Evolutionary conservation across 2,113 vertebrate genomes (phyloP).

Genomic region (Corvus hawaiiensis): DNA sequence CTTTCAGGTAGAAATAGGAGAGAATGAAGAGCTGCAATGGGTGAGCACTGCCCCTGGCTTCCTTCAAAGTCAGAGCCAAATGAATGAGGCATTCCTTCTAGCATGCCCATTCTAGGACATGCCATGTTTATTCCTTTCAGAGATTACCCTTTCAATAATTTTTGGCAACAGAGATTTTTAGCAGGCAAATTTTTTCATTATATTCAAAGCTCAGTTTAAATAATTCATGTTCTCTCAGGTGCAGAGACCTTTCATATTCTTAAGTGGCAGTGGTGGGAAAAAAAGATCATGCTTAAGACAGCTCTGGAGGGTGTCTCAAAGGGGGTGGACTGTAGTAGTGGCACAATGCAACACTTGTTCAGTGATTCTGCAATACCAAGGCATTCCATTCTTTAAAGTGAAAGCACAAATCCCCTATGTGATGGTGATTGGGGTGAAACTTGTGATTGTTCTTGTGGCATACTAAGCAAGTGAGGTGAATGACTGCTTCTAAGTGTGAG

Average conservation of each 20-base stretch:
- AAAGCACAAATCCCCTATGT: not conserved
- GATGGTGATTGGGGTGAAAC: not conserved
- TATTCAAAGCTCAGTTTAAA: not conserved
- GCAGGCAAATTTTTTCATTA: not conserved
- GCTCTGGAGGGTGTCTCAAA: not conserved
- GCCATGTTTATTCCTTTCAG: not conserved
- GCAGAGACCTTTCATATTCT: not conserved
- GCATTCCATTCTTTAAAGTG: not conserved
- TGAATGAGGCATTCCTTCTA: not conserved
- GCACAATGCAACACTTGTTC: not conserved
- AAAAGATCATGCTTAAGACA: not conserved
- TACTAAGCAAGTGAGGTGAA: conserved; percentile 16
- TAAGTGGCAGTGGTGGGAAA: conserved; percentile 1
- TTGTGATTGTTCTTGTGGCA: not conserved
- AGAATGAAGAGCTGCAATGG: not conserved
- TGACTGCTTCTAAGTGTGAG: not conserved
- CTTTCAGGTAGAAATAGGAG: not conserved
- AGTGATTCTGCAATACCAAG: conserved; percentile 13
- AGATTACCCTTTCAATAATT: not conserved
- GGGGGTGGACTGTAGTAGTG: not conserved
- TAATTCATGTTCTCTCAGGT: not conserved
- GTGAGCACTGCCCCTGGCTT: not conserved
- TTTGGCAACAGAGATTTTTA: conserved; percentile 9
- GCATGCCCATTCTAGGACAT: not conserved
- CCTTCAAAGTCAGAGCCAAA: not conserved